Evolutionary conservation across 2,113 vertebrate genomes (phyloP).

Genomic region (Gorsachius goisagi): DNA sequence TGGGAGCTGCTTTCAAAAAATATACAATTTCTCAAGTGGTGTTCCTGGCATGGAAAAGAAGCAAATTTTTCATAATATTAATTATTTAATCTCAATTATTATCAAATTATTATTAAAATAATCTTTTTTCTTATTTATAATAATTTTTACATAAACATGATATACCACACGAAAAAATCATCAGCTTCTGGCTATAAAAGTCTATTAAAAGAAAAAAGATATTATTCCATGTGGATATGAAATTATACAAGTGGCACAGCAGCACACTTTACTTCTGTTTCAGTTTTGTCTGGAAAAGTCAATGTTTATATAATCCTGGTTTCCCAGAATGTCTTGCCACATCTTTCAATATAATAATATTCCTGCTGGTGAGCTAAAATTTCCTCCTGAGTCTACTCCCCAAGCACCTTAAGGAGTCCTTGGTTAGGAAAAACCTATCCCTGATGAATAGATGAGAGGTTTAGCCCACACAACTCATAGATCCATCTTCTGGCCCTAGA

Average conservation of each 20-base stretch:
- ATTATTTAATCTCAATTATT: background rate
- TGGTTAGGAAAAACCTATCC: background rate
- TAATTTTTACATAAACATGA: background rate
- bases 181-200: background rate
- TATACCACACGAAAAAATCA: background rate
- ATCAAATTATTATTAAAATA: background rate
- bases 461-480: background rate
- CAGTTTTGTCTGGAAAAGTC: background rate
- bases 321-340: background rate
- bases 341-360: background rate
- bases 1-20: background rate
- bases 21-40: background rate
- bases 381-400: background rate
- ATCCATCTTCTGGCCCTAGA: background rate
- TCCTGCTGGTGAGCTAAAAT: background rate
- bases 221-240: background rate
- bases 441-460: background rate
- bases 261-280: background rate
- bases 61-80: background rate
- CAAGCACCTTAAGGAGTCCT: background rate
- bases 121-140: background rate
- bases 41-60: background rate
- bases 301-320: background rate
- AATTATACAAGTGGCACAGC: background rate
- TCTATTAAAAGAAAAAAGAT: background rate